Conservation (phyloP, 1,140 invertebrate genomes). For the Tetraneura akinire region DNA sequence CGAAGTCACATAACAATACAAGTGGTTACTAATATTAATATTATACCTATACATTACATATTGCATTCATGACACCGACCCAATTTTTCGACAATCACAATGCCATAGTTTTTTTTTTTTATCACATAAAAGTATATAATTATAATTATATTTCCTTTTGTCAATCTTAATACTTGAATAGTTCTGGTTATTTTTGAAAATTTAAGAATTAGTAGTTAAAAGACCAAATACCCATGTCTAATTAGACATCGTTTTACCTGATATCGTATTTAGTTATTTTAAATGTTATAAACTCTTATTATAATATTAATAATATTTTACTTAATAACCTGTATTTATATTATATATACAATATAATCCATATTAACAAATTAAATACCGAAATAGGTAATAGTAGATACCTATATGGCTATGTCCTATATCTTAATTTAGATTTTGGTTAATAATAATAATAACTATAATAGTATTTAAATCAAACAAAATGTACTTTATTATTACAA, state of each 20-base stretch:
- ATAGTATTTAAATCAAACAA: too few species aligned
- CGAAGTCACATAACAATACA: conserved; percentile 26
- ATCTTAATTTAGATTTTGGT: background rate
- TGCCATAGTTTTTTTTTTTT: background rate
- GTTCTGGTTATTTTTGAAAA: too few species aligned
- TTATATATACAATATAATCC: too few species aligned
- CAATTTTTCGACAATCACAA: conserved; percentile 16
- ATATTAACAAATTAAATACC: too few species aligned
- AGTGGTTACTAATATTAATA: conserved; percentile 28
- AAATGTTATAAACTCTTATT: too few species aligned
- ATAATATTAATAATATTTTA: too few species aligned
- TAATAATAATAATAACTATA: conserved; percentile 1
- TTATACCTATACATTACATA: background rate
- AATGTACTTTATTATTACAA: conserved; percentile 22
- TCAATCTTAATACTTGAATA: background rate
- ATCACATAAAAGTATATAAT: too few species aligned
- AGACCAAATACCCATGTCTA: conserved; percentile 29
- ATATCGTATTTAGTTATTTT: background rate
- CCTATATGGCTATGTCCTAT: background rate
- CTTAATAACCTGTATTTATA: too few species aligned
- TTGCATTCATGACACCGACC: background rate
- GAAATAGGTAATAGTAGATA: too few species aligned
- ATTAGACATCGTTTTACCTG: too few species aligned
- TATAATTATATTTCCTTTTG: background rate
- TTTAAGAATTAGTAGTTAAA: conserved; percentile 1